A percentile compares a stretch with the other conserved stretches of the same genome.
Evolutionary conservation across 2,797 vertebrate genomes (phyloP).

Genomic region (Lutjanus argentimaculatus): DNA sequence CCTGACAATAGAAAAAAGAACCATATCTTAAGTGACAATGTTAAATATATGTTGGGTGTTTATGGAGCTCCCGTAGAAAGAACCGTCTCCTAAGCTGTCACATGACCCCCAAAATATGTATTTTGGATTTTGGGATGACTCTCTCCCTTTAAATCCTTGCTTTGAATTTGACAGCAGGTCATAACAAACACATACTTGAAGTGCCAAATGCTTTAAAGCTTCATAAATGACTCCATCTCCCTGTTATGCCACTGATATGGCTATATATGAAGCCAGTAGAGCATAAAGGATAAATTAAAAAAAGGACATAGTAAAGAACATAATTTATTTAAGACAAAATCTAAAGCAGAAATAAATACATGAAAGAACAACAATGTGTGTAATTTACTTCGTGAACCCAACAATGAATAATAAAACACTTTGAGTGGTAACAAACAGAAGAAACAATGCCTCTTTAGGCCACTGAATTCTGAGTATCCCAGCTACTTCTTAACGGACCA

Average conservation of each 20-base stretch:
- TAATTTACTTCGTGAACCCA: constrained; percentile 70
- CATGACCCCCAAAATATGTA: too few species aligned
- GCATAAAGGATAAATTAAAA: not conserved
- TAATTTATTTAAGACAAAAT: constrained; percentile 88
- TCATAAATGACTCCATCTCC: not conserved
- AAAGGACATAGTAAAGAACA: constrained; percentile 74
- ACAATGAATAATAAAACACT: constrained; percentile 75
- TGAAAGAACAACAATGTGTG: constrained; percentile 71
- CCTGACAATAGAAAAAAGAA: too few species aligned
- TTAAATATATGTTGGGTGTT: too few species aligned
- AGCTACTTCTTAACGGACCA: constrained; percentile 61
- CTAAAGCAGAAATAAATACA: constrained; percentile 87
- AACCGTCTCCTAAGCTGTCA: too few species aligned
- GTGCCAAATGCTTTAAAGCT: not conserved
- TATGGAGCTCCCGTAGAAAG: too few species aligned
- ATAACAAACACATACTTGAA: not conserved
- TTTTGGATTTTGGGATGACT: too few species aligned
- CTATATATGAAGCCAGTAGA: not conserved
- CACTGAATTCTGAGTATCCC: constrained; percentile 67
- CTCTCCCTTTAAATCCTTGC: not conserved
- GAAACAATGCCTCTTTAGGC: constrained; percentile 55
- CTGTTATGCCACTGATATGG: not conserved
- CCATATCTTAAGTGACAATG: too few species aligned
- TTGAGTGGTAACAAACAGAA: constrained; percentile 75
- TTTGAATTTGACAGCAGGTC: not conserved